Conservation (phyloP, 2,113 vertebrate genomes). For the Zapornia atra region DNA sequence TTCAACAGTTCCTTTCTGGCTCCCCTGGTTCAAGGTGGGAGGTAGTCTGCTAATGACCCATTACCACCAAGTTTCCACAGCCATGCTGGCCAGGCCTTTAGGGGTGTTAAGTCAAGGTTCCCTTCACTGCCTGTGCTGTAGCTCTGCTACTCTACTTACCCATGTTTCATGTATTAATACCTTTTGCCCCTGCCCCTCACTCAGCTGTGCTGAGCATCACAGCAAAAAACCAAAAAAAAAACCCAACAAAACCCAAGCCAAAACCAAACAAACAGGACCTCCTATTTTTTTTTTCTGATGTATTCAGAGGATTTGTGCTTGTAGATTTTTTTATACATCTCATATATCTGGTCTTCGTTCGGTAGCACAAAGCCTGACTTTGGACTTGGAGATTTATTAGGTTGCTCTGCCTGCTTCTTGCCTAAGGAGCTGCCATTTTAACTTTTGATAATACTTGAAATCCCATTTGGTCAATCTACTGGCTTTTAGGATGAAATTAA, state of each 20-base stretch:
- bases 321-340: not conserved
- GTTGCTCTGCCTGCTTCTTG: not conserved
- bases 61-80: not conserved
- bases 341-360: not conserved
- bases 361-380: not conserved
- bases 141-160: not conserved
- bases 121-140: not conserved
- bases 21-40: constrained; percentile 42
- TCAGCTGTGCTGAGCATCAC: not conserved
- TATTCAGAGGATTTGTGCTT: not conserved
- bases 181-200: not conserved
- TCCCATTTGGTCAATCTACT: not conserved
- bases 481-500: not conserved
- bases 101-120: not conserved
- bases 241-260: too few relatives aligned
- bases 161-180: not conserved
- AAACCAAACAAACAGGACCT: not conserved
- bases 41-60: not conserved
- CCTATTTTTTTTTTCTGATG: not conserved
- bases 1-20: not conserved
- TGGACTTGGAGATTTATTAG: not conserved
- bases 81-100: not conserved
- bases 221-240: not conserved
- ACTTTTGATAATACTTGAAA: not conserved
- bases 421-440: not conserved